Conservation (phyloP, 2,888 invertebrate species). For the Lepidonotus clava region DNA sequence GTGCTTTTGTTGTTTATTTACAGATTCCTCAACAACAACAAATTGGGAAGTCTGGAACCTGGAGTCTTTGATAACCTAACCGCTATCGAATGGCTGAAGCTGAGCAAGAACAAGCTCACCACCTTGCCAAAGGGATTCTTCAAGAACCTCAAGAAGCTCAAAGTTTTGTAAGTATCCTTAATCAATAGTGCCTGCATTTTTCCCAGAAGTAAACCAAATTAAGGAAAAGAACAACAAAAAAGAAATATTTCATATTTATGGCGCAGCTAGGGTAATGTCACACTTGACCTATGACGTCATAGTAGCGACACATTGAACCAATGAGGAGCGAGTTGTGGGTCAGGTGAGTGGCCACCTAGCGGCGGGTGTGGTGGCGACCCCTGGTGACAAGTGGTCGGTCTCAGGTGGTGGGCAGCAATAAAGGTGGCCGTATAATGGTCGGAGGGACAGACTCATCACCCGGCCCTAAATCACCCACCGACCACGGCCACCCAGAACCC, state of each 20-base stretch:
- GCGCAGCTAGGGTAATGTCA: neutral
- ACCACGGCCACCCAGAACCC: neutral
- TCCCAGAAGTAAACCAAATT: neutral
- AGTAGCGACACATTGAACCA: neutral
- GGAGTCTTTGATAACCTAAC: conserved; percentile 88
- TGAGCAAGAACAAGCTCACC: conserved; percentile 87
- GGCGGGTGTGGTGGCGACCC: conserved; percentile 17
- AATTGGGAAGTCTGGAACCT: conserved; percentile 86
- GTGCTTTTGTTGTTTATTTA: conserved; percentile 60
- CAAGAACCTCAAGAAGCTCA: conserved; percentile 85
- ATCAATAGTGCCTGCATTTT: neutral
- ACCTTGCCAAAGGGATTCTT: conserved; percentile 88
- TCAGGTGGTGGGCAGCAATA: conserved; percentile 36
- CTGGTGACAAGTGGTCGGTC: conserved; percentile 35
- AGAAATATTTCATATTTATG: too few species aligned
- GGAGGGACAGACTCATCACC: neutral
- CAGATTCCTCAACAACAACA: conserved; percentile 88
- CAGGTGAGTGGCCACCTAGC: conserved; percentile 6
- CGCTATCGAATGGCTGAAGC: conserved; percentile 87
- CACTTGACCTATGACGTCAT: neutral
- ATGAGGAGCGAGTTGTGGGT: neutral
- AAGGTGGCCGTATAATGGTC: conserved; percentile 32
- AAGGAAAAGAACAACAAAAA: too few species aligned
- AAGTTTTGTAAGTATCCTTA: conserved; percentile 86
- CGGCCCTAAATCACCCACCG: conserved; percentile 10